These are phyloP conservation scores for Marronus borbonicus DNA, from an alignment of 2,888 invertebrate genomes.

Conservation along the genomic window DNA sequence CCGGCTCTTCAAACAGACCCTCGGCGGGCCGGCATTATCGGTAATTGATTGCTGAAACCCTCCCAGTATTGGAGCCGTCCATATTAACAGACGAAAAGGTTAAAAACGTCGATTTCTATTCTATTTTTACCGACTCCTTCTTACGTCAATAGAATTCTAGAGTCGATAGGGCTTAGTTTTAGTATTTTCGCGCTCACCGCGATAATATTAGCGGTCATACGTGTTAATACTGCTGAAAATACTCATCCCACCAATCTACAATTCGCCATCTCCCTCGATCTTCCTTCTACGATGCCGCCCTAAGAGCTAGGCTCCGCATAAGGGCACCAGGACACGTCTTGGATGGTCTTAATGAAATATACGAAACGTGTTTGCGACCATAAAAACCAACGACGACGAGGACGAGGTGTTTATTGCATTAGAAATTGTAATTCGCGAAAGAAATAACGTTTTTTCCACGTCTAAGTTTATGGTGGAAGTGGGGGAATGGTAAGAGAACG, in stretches of 20 bases:
- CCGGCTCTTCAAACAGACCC: not conserved
- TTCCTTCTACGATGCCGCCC: no score
- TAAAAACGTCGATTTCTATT: slow-evolving; percentile 7
- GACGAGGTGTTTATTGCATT: slow-evolving; percentile 32
- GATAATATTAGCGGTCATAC: slow-evolving; percentile 21
- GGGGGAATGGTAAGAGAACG: not conserved
- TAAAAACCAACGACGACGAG: slow-evolving; percentile 11
- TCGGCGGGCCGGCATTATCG: slow-evolving; percentile 17
- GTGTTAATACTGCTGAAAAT: slow-evolving; percentile 22
- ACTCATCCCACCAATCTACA: not conserved
- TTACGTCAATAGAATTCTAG: not conserved
- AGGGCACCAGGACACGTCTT: not conserved
- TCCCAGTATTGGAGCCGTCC: no score
- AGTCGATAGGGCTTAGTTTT: no score
- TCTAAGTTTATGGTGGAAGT: not conserved
- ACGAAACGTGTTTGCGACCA: slow-evolving; percentile 32
- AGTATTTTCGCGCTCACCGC: not conserved
- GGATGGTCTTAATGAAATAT: slow-evolving; percentile 33
- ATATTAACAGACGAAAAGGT: not conserved
- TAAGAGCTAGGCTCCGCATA: no score
- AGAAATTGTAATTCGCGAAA: slow-evolving; percentile 28
- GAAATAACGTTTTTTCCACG: not conserved
- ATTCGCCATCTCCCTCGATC: no score
- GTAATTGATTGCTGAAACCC: slow-evolving; percentile 23
- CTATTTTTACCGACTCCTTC: slow-evolving; percentile 4